Evolutionary conservation across 2,888 invertebrate genomes (phyloP).

Genomic region (Serrognathus titanus): DNA sequence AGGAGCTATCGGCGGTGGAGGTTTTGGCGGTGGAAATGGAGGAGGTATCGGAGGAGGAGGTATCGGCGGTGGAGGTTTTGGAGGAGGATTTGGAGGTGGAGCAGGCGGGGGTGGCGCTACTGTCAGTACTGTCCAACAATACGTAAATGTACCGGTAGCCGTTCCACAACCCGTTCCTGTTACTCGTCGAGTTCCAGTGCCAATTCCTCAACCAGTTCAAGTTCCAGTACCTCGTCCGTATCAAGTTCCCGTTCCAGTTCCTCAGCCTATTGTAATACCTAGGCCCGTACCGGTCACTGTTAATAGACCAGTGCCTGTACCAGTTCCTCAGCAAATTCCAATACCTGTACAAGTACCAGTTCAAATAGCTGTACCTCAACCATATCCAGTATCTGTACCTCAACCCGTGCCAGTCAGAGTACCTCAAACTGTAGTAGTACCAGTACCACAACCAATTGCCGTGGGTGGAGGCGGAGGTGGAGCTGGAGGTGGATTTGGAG

Average conservation of each 20-base stretch:
- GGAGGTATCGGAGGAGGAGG: slow-evolving; percentile 19
- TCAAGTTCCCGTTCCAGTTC: slow-evolving; percentile 52
- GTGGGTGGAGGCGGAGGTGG: slow-evolving; percentile 39
- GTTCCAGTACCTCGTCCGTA: slow-evolving; percentile 52
- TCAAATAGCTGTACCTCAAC: slow-evolving; percentile 54
- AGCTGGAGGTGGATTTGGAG: slow-evolving; percentile 17
- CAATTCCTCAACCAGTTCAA: slow-evolving; percentile 54
- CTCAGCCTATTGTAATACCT: slow-evolving; percentile 32
- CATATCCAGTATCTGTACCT: slow-evolving; percentile 53
- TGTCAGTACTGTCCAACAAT: slow-evolving; percentile 38
- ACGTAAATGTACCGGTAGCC: slow-evolving; percentile 42
- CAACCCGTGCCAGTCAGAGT: slow-evolving; percentile 49
- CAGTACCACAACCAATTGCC: slow-evolving; percentile 54
- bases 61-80: slow-evolving; percentile 11
- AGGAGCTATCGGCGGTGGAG: slow-evolving; percentile 16
- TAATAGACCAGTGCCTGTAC: slow-evolving; percentile 40
- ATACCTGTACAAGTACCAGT: slow-evolving; percentile 51
- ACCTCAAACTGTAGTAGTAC: slow-evolving; percentile 53
- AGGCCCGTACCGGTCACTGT: slow-evolving; percentile 30
- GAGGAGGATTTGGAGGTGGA: slow-evolving; percentile 21
- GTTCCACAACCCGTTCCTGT: slow-evolving; percentile 35
- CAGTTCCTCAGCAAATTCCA: slow-evolving; percentile 45
- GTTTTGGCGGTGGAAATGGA: slow-evolving; percentile 12
- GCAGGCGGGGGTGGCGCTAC: slow-evolving; percentile 35
- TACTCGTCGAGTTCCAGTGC: slow-evolving; percentile 50